A percentile compares a stretch with the other conserved stretches of the same genome.
phyloP scores from a whole-genome alignment of 2,113 vertebrate genomes.

The Eolophus roseicapilla region DNA sequence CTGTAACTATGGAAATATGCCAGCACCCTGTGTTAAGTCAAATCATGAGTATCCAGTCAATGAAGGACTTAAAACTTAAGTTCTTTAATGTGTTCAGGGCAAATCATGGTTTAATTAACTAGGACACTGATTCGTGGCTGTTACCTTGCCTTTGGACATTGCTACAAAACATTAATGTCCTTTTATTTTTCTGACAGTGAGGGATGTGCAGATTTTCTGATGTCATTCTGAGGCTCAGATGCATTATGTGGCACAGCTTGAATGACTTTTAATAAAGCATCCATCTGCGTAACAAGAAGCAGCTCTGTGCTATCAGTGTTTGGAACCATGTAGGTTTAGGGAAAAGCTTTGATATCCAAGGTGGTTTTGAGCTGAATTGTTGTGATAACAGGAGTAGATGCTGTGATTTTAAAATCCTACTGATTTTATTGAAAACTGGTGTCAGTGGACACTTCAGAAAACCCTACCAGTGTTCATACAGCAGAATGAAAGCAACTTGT shows the following conservation, averaged over 20 bases:
- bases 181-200: background rate
- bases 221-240: background rate
- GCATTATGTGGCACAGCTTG: fast-evolving
- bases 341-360: background rate
- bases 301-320: background rate
- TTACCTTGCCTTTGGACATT: background rate
- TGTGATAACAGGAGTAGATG: background rate
- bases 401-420: background rate
- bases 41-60: background rate
- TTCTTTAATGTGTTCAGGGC: background rate
- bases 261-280: background rate
- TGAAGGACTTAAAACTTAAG: background rate
- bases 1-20: background rate
- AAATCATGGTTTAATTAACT: background rate
- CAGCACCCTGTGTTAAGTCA: background rate
- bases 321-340: background rate
- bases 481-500: background rate
- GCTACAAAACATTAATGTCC: background rate
- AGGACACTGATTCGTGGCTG: background rate
- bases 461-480: background rate
- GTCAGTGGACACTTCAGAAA: background rate
- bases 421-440: background rate
- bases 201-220: background rate
- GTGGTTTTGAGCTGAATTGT: background rate
- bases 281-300: background rate